A percentile compares a stretch with the other conserved stretches of the same genome.
Conservation (phyloP, 2,113 vertebrate genomes). For the Charadrius vociferus region DNA sequence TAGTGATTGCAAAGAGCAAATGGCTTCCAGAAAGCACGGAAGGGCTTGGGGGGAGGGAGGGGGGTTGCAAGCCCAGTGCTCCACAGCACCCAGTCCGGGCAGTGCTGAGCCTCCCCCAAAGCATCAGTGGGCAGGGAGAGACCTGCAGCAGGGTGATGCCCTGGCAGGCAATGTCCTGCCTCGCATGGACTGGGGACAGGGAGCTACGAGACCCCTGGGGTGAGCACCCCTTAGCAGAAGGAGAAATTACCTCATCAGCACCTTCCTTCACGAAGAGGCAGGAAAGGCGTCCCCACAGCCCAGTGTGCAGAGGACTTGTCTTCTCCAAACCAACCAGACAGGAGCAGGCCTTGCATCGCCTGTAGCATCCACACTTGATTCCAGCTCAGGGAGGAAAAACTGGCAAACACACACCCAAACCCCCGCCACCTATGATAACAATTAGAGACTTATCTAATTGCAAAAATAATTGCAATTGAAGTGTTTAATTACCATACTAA, state of each 20-base stretch:
- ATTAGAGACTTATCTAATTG: conserved; percentile 77
- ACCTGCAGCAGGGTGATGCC: background rate
- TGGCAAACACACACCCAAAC: background rate
- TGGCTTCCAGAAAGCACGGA: accelerated
- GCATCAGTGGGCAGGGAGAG: background rate
- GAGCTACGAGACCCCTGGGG: background rate
- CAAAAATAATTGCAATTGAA: conserved; percentile 79
- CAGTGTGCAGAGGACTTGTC: accelerated
- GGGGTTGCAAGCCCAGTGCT: background rate
- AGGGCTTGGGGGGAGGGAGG: too few species aligned
- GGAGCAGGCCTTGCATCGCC: background rate
- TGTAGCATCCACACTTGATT: background rate
- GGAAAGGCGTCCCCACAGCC: background rate
- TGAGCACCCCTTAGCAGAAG: background rate
- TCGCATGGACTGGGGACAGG: accelerated
- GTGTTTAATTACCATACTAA: conserved; percentile 76
- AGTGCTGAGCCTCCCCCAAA: background rate
- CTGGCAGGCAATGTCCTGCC: background rate
- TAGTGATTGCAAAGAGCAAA: background rate
- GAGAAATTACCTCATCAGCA: background rate
- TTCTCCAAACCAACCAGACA: background rate
- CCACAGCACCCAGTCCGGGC: background rate
- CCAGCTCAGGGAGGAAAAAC: background rate
- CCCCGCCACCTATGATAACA: conserved; percentile 69
- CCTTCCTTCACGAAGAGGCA: background rate